Evolutionary conservation across 2,888 invertebrate genomes (phyloP), one percentile per base, ranked within the genome.

Genomic region (Anoncus sp.): DNA sequence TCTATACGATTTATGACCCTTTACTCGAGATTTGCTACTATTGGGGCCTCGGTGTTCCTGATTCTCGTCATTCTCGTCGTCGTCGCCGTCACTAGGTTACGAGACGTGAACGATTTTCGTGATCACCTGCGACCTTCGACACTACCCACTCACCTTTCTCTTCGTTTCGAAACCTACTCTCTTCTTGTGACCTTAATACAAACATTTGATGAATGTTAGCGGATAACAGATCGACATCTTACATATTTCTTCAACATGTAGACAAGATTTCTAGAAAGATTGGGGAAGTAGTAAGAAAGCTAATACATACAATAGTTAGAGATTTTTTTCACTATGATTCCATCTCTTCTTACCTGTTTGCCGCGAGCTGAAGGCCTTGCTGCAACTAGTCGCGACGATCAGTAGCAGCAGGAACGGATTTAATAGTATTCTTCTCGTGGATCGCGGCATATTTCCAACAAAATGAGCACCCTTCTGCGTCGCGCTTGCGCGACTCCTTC

Each of bases 361-460:
- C 82, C 90, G 88, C 65, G 89, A 85, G 82, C 83, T 85, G 85
- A 87, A 89, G 81, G 87, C 90, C 80, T 82, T 84, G 83, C 85
- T 85, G 86, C 87, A 71, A 47, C 49, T 55, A 62, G 66, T 86
- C 76, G 86, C 86, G 83, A 86, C 86, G 85, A 90, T 85, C 85
- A 91, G 87, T 86, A 91, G 86, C 87, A 90, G 88, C 83, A 88
- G 83, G 87, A 90, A 86, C 82, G 87, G 83, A 84, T 86, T 87
- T 81, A 87, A 86, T 86, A 86, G 83, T 84, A 85, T 86, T 83
- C 60, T 78, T 55, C 85, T 87, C 84, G 84, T 85, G 83, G 87
- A 87, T 82, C 87, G 87, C 87, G 86, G 89, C 90, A 90, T 90
- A 86, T 89, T 89, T 87, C 84, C 85, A 83, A 82, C 84, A 81